Conservation (phyloP, 2,797 vertebrate species). For the Schizopygopsis malacanthus region DNA sequence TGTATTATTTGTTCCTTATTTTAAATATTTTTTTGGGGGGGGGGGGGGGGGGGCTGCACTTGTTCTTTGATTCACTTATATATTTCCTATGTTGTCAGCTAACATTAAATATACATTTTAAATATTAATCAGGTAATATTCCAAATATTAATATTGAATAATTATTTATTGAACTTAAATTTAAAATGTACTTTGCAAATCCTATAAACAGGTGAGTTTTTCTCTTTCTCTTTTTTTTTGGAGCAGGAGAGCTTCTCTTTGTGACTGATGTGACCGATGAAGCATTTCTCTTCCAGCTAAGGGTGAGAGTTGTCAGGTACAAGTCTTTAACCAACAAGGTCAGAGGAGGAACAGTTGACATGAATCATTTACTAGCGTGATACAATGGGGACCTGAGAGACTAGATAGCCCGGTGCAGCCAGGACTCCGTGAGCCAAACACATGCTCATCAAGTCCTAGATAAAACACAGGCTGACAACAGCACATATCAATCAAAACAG, state of each 20-base stretch:
- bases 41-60: too few species aligned
- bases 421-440: conserved; percentile 58
- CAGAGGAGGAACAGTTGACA: conserved; percentile 73
- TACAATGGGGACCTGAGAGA: conserved; percentile 63
- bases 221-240: not conserved
- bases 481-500: conserved; percentile 63
- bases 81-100: not conserved
- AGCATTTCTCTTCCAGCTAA: conserved; percentile 63
- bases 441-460: conserved; percentile 57
- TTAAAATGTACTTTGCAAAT: not conserved
- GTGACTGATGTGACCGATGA: conserved; percentile 52
- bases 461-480: conserved; percentile 54
- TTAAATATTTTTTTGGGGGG: not conserved
- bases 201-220: not conserved
- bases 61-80: not conserved
- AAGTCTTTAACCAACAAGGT: conserved; percentile 81
- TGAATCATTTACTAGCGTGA: conserved; percentile 79
- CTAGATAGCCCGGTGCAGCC: conserved; percentile 56
- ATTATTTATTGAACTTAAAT: not conserved
- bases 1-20: not conserved
- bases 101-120: not conserved
- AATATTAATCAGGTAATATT: not conserved
- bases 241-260: not conserved
- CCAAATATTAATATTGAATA: not conserved
- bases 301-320: conserved; percentile 75